These are phyloP conservation scores for Callopanchax toddi DNA, from an alignment of 2,113 vertebrate species.

Conservation along the genomic window DNA sequence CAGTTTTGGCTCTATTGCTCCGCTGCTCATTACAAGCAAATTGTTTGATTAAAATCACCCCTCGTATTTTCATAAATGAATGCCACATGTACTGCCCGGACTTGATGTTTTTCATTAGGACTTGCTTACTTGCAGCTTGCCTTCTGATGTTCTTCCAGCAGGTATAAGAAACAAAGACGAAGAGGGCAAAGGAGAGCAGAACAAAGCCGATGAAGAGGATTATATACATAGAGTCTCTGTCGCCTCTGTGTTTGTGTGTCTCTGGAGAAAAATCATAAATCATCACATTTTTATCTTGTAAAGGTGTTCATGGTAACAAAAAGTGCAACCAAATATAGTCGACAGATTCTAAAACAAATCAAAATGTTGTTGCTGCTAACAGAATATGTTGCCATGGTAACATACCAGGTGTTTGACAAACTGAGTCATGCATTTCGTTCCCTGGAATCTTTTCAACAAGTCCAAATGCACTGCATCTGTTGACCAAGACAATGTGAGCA, in stretches of 20 bases:
- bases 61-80: constrained; percentile 1
- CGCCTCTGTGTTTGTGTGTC: no score
- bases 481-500: neutral
- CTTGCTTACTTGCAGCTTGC: constrained; percentile 38
- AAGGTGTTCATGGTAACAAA: no score
- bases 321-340: neutral
- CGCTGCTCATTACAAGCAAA: neutral
- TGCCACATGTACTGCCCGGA: neutral
- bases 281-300: constrained; percentile 4
- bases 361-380: neutral
- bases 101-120: neutral
- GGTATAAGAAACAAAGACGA: constrained; percentile 13
- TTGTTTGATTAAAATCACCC: neutral
- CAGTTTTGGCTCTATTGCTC: neutral
- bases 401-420: constrained; percentile 33
- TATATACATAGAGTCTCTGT: neutral
- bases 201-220: constrained; percentile 30
- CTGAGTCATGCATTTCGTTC: constrained; percentile 52
- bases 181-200: constrained; percentile 35
- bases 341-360: neutral
- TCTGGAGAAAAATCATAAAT: constrained; percentile 28
- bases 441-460: constrained; percentile 34
- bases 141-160: constrained; percentile 21
- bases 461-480: constrained; percentile 37
- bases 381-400: neutral